Percentiles rank a stretch among this genome's conserved stretches.
Conservation (phyloP, 2,888 invertebrate species). For the Pachymerium ferrugineum region DNA sequence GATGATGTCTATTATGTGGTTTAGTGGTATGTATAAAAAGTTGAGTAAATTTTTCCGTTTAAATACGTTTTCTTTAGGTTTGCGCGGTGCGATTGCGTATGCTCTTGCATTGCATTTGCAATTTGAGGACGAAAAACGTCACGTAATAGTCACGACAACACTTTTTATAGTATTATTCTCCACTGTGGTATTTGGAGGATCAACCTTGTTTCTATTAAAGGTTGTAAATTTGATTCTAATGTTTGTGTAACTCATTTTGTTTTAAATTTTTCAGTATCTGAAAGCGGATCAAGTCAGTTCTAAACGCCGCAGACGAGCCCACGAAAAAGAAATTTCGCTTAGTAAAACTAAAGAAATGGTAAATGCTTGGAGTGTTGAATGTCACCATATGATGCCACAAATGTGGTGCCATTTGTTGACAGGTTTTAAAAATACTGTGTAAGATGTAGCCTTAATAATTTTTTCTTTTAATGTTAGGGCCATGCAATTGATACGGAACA, state of each 20-base stretch:
- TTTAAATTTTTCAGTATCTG: constrained; percentile 56
- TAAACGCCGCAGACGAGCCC: constrained; percentile 41
- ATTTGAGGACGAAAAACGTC: constrained; percentile 86
- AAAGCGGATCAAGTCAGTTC: constrained; percentile 58
- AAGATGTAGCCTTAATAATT: constrained; percentile 34
- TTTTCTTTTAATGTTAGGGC: too few relatives aligned
- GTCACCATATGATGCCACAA: too few relatives aligned
- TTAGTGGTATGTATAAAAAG: constrained; percentile 63
- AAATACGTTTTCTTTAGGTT: constrained; percentile 51
- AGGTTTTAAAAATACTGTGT: not conserved
- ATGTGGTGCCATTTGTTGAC: too few relatives aligned
- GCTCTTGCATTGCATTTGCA: constrained; percentile 92
- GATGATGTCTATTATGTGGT: constrained; percentile 99
- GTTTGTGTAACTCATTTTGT: not conserved
- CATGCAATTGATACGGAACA: constrained; percentile 90
- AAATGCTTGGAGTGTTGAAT: constrained; percentile 39
- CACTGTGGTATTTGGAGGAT: constrained; percentile 89
- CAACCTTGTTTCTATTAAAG: constrained; percentile 94
- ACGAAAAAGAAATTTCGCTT: constrained; percentile 72
- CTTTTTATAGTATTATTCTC: constrained; percentile 96
- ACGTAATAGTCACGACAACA: constrained; percentile 95
- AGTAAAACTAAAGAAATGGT: constrained; percentile 98
- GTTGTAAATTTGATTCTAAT: constrained; percentile 37
- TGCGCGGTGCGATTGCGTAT: constrained; percentile 96
- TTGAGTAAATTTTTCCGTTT: not conserved